These are phyloP conservation scores for Sinosuthora webbiana DNA, from an alignment of 2,113 vertebrate genomes.

Conservation along the genomic window DNA sequence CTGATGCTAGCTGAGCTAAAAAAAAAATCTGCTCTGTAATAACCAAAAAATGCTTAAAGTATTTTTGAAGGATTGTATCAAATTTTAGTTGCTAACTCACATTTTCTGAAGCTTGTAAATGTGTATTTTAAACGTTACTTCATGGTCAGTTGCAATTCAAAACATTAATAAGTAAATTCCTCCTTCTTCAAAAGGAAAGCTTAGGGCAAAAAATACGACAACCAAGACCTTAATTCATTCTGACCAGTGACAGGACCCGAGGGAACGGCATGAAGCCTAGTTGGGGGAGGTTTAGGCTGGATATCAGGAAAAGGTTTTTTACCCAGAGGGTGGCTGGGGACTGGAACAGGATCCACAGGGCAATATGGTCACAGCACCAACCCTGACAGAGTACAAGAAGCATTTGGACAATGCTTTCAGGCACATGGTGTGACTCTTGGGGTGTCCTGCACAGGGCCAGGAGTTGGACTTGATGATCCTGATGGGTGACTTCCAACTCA, in stretches of 20 bases:
- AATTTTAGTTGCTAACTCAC: background rate
- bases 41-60: background rate
- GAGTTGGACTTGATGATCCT: rapidly evolving
- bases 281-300: background rate
- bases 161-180: background rate
- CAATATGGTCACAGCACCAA: background rate
- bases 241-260: background rate
- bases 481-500: background rate
- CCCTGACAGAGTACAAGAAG: background rate
- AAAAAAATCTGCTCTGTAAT: background rate
- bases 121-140: background rate
- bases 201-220: background rate
- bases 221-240: background rate
- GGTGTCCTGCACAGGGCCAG: background rate
- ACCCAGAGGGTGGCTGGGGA: background rate
- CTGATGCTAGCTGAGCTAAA: background rate
- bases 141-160: background rate
- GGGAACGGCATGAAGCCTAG: background rate
- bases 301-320: background rate
- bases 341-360: background rate
- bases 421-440: background rate
- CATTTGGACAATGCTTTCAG: background rate
- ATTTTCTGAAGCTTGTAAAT: background rate
- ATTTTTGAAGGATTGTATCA: background rate
- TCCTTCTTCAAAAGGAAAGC: background rate